phyloP scores from a whole-genome alignment of 1,140 invertebrate species.

The Ips typographus region DNA sequence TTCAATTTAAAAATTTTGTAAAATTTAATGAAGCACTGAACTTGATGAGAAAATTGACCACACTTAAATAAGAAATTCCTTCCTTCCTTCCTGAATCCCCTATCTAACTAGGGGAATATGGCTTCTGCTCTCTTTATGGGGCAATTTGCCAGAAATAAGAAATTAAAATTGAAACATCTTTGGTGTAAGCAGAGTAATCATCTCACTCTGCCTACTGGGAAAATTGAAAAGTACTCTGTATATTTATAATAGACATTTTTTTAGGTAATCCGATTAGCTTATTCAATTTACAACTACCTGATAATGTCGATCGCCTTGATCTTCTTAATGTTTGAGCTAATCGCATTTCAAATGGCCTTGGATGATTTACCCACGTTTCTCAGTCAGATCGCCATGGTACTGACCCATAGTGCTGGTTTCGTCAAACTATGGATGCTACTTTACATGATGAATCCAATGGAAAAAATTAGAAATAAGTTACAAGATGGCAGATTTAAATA shows the following conservation, averaged over 20 bases:
- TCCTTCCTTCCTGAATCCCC: too few relatives aligned
- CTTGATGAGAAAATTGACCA: too few relatives aligned
- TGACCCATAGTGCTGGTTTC: slow-evolving; percentile 35
- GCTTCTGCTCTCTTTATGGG: too few relatives aligned
- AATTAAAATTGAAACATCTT: too few relatives aligned
- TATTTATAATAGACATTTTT: background rate
- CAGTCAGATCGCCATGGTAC: slow-evolving; percentile 43
- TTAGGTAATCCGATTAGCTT: slow-evolving; percentile 16
- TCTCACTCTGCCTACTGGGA: too few relatives aligned
- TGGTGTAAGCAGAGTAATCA: too few relatives aligned
- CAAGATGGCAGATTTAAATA: slow-evolving; percentile 33
- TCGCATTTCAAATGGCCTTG: slow-evolving; percentile 19
- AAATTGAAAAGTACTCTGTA: too few relatives aligned
- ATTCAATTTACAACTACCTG: slow-evolving; percentile 21
- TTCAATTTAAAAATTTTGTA: too few relatives aligned
- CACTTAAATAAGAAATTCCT: too few relatives aligned
- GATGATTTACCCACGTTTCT: slow-evolving; percentile 19
- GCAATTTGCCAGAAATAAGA: too few relatives aligned
- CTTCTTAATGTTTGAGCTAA: slow-evolving; percentile 29
- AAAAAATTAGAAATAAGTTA: slow-evolving; percentile 27
- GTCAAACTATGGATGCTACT: slow-evolving; percentile 33
- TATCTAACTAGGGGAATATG: too few relatives aligned
- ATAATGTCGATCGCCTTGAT: slow-evolving; percentile 12
- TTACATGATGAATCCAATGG: slow-evolving; percentile 12
- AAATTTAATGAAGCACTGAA: too few relatives aligned